Evolutionary conservation across 1,140 invertebrate species (phyloP), one percentile per base, ranked within the genome.

Genomic region (Cherax quadricarinatus): DNA sequence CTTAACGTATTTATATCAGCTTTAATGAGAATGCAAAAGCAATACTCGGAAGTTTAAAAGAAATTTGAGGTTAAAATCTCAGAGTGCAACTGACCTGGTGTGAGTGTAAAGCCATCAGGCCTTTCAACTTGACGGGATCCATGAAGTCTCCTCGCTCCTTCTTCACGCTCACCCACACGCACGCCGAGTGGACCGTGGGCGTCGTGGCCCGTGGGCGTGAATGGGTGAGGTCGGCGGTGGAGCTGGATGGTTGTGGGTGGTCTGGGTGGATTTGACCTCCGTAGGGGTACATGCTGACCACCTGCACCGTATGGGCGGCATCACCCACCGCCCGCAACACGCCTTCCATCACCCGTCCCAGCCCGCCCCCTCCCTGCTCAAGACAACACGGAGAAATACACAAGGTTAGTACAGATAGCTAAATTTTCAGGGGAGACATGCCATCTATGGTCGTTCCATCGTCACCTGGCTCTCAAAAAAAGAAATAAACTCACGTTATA

Each of bases 81-180:
- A 41, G 30, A 41, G 30, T 41, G 30, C 24, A 12, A 21, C 86
- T 79, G 18, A 79, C 86, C 86, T 87, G 70, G 2, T 78, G 18
- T 53, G 70, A 21, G 86, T 89, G 79, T 10, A 89, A 53, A 4
- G 79, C 21, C 18, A 89, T 62, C 4, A 89, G 62, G 0, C 88
- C 88, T 41, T 89, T 80, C 6, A 89, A 79, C 62, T 83, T 89
- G 79, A 89, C 80, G 18, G 88, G 80, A 41, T 89, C 66, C 62
- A 89, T 73, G n/a, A 89, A 89, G 49, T 48, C 30, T 14, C 48
- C 80, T 10, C n/a, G 1, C 5, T 6, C 41, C 0, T 83, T 60
- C 80, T 41, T 82, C 60, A 89, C 80, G 79, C 80, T 89, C 9
- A 89, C 80, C 88, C 88, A 89, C 79, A 89, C 88, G 48, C 79